These are phyloP conservation scores for Gorsachius goisagi DNA, from an alignment of 2,113 vertebrate genomes.

Conservation along the genomic window DNA sequence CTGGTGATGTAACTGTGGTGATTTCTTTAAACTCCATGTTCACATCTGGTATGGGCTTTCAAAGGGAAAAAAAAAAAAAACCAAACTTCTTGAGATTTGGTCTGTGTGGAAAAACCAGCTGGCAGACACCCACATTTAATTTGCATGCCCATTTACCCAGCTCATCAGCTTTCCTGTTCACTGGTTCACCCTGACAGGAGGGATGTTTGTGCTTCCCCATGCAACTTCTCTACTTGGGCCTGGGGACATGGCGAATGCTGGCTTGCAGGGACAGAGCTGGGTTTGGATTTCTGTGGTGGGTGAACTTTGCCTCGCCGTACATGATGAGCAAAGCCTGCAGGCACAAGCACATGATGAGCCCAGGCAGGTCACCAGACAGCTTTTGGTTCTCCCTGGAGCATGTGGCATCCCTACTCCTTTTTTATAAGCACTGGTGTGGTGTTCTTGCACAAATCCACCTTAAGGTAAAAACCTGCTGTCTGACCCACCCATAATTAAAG, in stretches of 20 bases:
- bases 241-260: accelerated
- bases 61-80: background rate
- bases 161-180: background rate
- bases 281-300: background rate
- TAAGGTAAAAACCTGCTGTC: background rate
- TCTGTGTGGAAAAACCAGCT: background rate
- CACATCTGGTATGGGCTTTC: background rate
- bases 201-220: background rate
- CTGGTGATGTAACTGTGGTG: background rate
- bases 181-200: background rate
- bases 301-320: background rate
- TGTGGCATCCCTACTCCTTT: background rate
- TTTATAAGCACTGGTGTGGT: background rate
- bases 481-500: background rate
- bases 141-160: background rate
- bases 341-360: background rate
- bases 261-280: background rate
- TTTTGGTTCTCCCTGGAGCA: background rate
- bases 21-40: background rate
- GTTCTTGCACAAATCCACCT: background rate
- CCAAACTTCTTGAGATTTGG: background rate
- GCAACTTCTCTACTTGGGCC: accelerated
- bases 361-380: background rate
- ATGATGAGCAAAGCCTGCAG: background rate
- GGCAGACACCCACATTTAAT: background rate